Base-by-base conservation (phyloP, 2,888 invertebrate genomes). In the Caenorhabditis becei region DNA sequence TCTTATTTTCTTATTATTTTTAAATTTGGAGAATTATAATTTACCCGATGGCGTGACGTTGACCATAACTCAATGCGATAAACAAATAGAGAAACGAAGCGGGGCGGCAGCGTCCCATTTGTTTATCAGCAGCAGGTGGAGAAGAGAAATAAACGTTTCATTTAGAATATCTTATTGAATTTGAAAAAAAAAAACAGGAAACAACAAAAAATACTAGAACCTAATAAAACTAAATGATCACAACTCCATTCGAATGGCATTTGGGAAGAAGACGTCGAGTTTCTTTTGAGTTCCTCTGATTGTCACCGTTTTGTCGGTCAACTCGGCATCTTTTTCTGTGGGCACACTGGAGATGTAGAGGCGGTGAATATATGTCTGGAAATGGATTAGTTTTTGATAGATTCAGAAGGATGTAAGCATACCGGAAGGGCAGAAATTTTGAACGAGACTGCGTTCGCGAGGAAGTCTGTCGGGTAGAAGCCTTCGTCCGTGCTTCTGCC, bases 401-500 rank as follows among this genome's bases (percentile, higher is more conserved):
- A n/a, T n/a, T n/a, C n/a, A n/a, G n/a, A n/a, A n/a, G n/a, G n/a
- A n/a, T n/a, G n/a, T n/a, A 8, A 28, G 41, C 77, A 66, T 18
- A 82, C 85, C 49, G 86, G 83, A 14, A 85, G 69, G 11, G 67
- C 28, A 26, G 78, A 54, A 23, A 85, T 71, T 16, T 81, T 72
- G 35, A 87, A 54, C 0, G 65, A 61, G 20, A 85, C 51, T 7
- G 77, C 23, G 24, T 77, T 78, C 1, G 83, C 85, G 10, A 79
- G 51, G 10, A 85, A 32, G 20, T 85, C 72, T 3, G 71, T 63
- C 8, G 80, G 35, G 65, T 87, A 87, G 63, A 85, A 85, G 1
- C 35, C 41, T 5, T 67, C 47, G 47, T 70, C 56, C 14, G 65
- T 18, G 26, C 74, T 77, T 53, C 44, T 44, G 0, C 83, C 83